These are phyloP conservation scores for Parazoanthus atlanticus DNA, from an alignment of 92 coral and sea anemone genomes.

Conservation along the genomic window DNA sequence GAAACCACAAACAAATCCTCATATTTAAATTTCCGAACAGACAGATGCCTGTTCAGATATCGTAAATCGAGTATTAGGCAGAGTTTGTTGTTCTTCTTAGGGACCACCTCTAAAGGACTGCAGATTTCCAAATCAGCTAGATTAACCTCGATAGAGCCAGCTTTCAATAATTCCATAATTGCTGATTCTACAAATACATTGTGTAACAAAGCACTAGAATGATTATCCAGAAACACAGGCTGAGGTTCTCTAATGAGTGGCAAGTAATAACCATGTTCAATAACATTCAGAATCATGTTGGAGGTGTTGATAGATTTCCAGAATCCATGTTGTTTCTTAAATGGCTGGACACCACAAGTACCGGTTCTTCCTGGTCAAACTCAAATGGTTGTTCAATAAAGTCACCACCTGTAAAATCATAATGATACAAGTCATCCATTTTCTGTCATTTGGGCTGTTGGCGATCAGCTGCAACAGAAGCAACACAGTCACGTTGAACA, in stretches of 20 bases:
- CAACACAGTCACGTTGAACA: conserved; percentile 10
- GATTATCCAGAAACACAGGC: not conserved
- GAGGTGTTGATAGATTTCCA: conserved; percentile 23
- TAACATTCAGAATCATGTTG: not conserved
- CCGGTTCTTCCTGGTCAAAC: not conserved
- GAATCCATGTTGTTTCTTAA: not conserved
- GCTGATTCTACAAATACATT: conserved; percentile 10
- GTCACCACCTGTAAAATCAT: not conserved
- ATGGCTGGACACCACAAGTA: not conserved
- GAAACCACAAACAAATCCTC: conserved; percentile 22
- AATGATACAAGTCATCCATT: not conserved
- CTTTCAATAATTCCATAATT: conserved; percentile 10
- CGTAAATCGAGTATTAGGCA: conserved; percentile 54
- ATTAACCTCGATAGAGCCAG: conserved; percentile 9
- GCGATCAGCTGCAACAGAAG: not conserved
- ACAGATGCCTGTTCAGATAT: conserved; percentile 51
- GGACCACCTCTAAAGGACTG: no score
- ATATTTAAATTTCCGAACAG: conserved; percentile 24
- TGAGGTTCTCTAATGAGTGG: conserved; percentile 6
- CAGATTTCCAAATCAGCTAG: conserved; percentile 28
- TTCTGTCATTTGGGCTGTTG: not conserved
- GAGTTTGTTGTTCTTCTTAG: conserved; percentile 49
- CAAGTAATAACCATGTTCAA: conserved; percentile 16
- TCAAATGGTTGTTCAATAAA: not conserved
- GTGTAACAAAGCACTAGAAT: conserved; percentile 10